Conservation (phyloP, 2,888 invertebrate genomes). For the Drosophila quinaria region DNA sequence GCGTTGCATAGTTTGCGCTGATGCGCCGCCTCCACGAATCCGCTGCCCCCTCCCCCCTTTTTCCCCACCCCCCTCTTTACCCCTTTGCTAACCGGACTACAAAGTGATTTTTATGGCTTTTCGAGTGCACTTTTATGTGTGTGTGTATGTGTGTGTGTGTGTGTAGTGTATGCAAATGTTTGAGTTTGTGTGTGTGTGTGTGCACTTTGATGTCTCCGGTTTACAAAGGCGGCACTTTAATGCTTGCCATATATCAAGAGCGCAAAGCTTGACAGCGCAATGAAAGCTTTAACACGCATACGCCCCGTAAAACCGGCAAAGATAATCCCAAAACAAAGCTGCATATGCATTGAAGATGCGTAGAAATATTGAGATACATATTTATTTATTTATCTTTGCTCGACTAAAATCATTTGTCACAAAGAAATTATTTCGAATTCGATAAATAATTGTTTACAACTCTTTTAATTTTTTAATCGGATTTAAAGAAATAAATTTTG, state of each 20-base stretch:
- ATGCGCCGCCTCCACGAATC: slow-evolving; percentile 64
- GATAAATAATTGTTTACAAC: too few relatives aligned
- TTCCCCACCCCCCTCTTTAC: neutral
- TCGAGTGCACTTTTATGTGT: slow-evolving; percentile 42
- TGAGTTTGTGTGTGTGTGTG: slow-evolving; percentile 41
- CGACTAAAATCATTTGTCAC: neutral
- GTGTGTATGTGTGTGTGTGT: slow-evolving; percentile 42
- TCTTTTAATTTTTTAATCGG: too few relatives aligned
- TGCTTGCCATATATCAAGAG: slow-evolving; percentile 70
- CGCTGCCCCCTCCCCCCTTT: slow-evolving; percentile 4
- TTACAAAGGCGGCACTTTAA: slow-evolving; percentile 76
- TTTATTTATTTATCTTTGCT: neutral
- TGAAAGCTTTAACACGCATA: slow-evolving; percentile 72
- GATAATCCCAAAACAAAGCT: neutral
- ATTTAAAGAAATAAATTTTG: too few relatives aligned
- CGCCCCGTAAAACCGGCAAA: slow-evolving; percentile 62
- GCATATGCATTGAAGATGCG: slow-evolving; percentile 1
- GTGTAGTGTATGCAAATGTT: slow-evolving; percentile 64
- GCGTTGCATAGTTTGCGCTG: slow-evolving; percentile 73
- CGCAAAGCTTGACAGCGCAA: slow-evolving; percentile 67
- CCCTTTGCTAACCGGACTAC: slow-evolving; percentile 40
- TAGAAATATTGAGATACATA: neutral
- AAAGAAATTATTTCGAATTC: neutral
- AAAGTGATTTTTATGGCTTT: slow-evolving; percentile 79
- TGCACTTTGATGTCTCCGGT: slow-evolving; percentile 76